Base-by-base conservation (phyloP, 1,140 invertebrate genomes). In the Bombus waltoni region DNA sequence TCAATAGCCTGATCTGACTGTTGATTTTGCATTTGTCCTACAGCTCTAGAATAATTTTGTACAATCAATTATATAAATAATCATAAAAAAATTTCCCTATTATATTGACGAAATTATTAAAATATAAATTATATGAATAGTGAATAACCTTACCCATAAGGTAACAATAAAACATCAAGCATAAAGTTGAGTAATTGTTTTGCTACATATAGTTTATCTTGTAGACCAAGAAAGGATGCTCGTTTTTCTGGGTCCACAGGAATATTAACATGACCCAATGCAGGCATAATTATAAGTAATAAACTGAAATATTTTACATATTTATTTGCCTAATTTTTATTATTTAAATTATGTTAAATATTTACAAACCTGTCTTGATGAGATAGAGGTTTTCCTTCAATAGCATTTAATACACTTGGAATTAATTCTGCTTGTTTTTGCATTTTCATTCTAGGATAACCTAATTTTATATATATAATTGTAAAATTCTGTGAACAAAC, bases 381-480 rank as follows among this genome's bases (percentile, higher is more conserved):
- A 87, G 96, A 96, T 86, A 97, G 96, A 75, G 98, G 97, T 94
- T 98, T 98, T 72, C 97, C 97, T 91, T 98, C 97, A 38, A 98
- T 95, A 88, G 98, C 97, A 92, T 97, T 97, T 28, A 99, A 95
- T 75, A 99, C 92, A 84, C 96, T 95, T 38, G 98, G 97, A 32
- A 98, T 96, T 73, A 99, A 94, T 91, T 97, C 96, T 9, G 97
- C 96, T 95, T 98, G 98, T 89, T 97, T 97, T 28, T 97, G 96
- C 62, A 96, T 94, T 57, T 97, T 96, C 87, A 99, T 95, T 86
- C 98, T 95, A 3, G 98, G 98, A 96, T 97, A 99, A 32, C 98
- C 98, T 96, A 99, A 97, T 94, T 98, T 98, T 70, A 99, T 97
- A 92, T 99, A 99, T 92, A 99, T 98, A 79, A 99, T 98, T 70